phyloP scores from a whole-genome alignment of 2,888 invertebrate species.

The Gerosis bhagava region DNA sequence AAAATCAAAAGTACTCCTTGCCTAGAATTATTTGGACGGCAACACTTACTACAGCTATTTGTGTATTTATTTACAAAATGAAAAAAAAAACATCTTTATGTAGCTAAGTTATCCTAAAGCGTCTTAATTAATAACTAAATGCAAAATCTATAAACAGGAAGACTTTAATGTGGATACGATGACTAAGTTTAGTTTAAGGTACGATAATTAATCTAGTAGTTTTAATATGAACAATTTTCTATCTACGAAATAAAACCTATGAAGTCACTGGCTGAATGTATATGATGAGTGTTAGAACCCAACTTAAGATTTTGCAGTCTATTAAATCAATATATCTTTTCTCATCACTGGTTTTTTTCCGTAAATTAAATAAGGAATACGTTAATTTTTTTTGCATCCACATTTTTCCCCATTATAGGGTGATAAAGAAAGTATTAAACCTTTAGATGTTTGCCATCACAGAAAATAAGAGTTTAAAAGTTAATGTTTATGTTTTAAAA shows the following conservation, averaged over 20 bases:
- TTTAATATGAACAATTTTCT: slow-evolving; percentile 24
- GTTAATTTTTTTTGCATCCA: too few relatives aligned
- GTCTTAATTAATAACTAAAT: slow-evolving; percentile 70
- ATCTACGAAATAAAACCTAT: slow-evolving; percentile 25
- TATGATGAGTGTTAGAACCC: slow-evolving; percentile 6
- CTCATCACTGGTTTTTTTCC: too few relatives aligned
- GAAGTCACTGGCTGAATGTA: slow-evolving; percentile 20
- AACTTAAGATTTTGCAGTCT: slow-evolving; percentile 5
- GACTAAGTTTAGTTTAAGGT: slow-evolving; percentile 46
- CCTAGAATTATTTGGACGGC: slow-evolving; percentile 61
- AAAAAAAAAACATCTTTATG: slow-evolving; percentile 41
- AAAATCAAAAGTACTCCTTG: slow-evolving; percentile 26
- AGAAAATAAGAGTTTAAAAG: slow-evolving; percentile 33
- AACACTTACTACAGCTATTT: slow-evolving; percentile 43
- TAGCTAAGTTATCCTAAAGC: slow-evolving; percentile 47
- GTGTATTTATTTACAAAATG: slow-evolving; percentile 54
- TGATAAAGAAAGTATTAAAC: slow-evolving; percentile 8
- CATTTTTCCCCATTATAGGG: not conserved
- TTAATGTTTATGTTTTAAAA: not conserved
- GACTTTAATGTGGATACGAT: slow-evolving; percentile 60
- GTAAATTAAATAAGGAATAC: too few relatives aligned
- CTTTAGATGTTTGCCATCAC: slow-evolving; percentile 37
- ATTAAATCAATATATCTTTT: too few relatives aligned
- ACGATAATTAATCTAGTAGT: slow-evolving; percentile 24
- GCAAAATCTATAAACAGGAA: slow-evolving; percentile 74